Base-by-base conservation (phyloP, 2,113 vertebrate genomes). In the Tonatia bakeri region DNA sequence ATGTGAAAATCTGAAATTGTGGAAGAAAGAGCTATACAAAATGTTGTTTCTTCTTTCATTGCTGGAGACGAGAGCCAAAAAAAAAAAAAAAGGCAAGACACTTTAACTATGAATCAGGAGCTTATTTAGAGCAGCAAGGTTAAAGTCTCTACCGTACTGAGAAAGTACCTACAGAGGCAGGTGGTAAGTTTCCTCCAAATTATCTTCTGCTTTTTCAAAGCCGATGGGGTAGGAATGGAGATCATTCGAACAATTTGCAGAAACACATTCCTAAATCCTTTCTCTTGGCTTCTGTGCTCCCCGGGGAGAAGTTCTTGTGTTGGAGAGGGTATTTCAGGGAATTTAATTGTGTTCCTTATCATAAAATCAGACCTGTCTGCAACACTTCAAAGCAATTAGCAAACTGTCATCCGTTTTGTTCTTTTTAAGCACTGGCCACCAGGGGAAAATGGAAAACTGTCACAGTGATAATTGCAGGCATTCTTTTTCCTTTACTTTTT, bases 331-430 rank as follows among this genome's bases (percentile, higher is more conserved):
- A 91, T 89, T 95, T 96, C 93, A 3, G 45, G 56, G 88, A 82
- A 86, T 72, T 72, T 94, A 86, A 91, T 65, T 96, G 73, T 91
- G 73, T 92, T 94, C 50, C 52, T 97, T 79, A 79, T 83, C 12
- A 2, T 64, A 86, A 91, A 95, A 89, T 70, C 86, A 87, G 69
- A 84, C 54, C 20, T 15, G 14, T 59, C 86, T 93, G 86, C 70
- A 84, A 88, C 64, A 83, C 77, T 97, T 96, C 47, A 82, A 89
- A 94, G 84, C 73, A 91, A 93, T 98, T 96, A 98, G 64, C 79
- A 89, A 95, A 94, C 93, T 94, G 82, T 84, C 77, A 75, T 80
- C 85, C 15, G 4, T 92, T 94, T 93, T 80, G 72, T 81, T 65
- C 75, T 75, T 89, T 45, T 95, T 47, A 24, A 47, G 50, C 64